These are phyloP conservation scores for Homarus gammarus DNA, from an alignment of 2,888 invertebrate species.

Conservation along the genomic window DNA sequence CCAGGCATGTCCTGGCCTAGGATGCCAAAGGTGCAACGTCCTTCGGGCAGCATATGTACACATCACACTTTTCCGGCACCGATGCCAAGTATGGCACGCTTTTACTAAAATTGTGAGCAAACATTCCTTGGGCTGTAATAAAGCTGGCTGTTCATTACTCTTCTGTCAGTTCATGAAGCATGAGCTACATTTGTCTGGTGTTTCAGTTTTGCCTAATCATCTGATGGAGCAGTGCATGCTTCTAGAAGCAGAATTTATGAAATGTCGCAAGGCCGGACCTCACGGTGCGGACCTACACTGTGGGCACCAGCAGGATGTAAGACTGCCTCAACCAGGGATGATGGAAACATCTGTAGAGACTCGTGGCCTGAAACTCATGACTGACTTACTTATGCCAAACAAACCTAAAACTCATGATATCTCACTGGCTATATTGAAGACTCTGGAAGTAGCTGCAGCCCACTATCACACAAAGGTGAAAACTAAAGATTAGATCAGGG, in stretches of 20 bases:
- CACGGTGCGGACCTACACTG: constrained; percentile 12
- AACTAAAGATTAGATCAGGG: background rate
- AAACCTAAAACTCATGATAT: background rate
- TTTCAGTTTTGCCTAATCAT: constrained; percentile 17
- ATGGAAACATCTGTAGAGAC: background rate
- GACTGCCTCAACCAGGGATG: background rate
- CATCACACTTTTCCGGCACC: constrained; percentile 2
- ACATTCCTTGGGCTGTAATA: background rate
- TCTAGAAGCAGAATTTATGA: constrained; percentile 6
- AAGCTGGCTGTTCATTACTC: background rate
- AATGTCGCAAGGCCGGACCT: background rate
- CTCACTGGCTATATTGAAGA: background rate
- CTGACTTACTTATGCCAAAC: background rate
- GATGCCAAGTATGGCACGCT: background rate
- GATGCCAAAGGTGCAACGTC: background rate
- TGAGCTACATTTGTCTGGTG: constrained; percentile 14
- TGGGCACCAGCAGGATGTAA: background rate
- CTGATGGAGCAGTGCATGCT: background rate
- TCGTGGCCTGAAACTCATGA: background rate
- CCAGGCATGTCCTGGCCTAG: constrained; percentile 13
- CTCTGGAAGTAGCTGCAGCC: background rate
- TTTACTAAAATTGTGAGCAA: constrained; percentile 8
- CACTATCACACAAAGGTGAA: background rate
- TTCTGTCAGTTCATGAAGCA: constrained; percentile 31
- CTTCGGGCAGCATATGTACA: constrained; percentile 29